Percentiles rank a stretch among this genome's conserved stretches.
These are phyloP conservation scores for Oreochromis mossambicus DNA, from an alignment of 2,797 vertebrate genomes.

Conservation along the genomic window DNA sequence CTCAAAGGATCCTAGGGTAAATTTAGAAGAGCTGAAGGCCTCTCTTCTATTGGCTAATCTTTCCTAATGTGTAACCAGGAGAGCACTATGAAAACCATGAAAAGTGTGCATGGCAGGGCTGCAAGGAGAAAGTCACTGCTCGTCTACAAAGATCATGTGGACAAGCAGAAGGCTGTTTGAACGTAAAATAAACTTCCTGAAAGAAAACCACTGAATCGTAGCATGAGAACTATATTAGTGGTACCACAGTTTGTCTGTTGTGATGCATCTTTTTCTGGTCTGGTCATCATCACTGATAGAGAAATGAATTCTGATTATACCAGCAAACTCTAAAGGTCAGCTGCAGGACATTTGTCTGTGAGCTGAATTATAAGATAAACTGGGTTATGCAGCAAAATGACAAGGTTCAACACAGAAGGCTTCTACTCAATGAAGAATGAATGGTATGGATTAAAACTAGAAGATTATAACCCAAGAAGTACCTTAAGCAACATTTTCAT, in stretches of 20 bases:
- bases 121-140: neutral
- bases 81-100: neutral
- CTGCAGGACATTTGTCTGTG: neutral
- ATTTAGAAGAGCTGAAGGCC: neutral
- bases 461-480: neutral
- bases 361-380: neutral
- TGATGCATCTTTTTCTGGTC: neutral
- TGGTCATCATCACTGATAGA: neutral
- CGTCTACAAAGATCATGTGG: neutral
- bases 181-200: neutral
- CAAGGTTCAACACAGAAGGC: neutral
- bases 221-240: neutral
- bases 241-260: neutral
- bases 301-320: neutral
- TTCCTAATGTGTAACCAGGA: neutral
- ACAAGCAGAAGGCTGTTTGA: neutral
- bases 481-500: neutral
- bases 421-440: neutral
- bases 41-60: neutral
- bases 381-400: neutral
- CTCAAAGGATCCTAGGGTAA: no score
- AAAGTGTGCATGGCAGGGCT: neutral
- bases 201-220: neutral
- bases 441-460: neutral
- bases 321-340: neutral